Base-by-base conservation (phyloP, 2,113 vertebrate genomes). In the Myotis davidii region DNA sequence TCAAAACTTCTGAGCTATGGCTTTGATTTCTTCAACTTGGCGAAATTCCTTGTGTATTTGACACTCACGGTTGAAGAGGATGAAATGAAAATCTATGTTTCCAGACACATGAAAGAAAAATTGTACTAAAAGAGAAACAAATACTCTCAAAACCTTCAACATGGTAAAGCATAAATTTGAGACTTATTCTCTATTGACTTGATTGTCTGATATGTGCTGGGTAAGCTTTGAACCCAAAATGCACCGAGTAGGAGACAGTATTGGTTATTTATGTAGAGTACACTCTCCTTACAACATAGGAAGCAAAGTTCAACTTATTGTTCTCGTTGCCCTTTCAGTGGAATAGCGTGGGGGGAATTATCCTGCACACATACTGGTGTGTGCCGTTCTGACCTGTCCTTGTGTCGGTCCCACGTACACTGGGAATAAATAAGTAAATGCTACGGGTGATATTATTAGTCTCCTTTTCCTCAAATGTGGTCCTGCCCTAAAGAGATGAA, bases 401-500 rank as follows among this genome's bases (percentile, higher is more conserved):
- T 50, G 17, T 34, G 54, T 13, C 25, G 5, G 7, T 34, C 29
- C 34, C 85, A 48, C 73, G 3, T 9, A 34, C 74, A 21, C 34
- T n/a, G 65, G 18, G 42, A 89, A 21, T 70, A 61, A 65, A 32
- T 48, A 27, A 59, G 2, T 52, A 50, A 37, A 29, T 25, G 21
- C 34, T 64, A 8, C 64, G 45, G 27, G 11, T 37, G 64, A 13
- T 37, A 16, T 5, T 32, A 12, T 3, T 64, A 11, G 78, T 64
- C 48, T 90, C 39, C 8, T 3, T 73, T 42, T 54, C 52, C 52
- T 73, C 21, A 39, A 37, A 42, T 72, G 50, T 65, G 88, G 77
- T 34, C 45, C 84, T 95, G 54, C 87, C 69, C 37, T 82, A 78
- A 88, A 48, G 91, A 72, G 78, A 88, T 50, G 83, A 88, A 94